Percentiles rank a stretch among this genome's conserved stretches.
These are phyloP conservation scores for Lindbergichthys nudifrons DNA, from an alignment of 2,797 vertebrate genomes.

Conservation along the genomic window DNA sequence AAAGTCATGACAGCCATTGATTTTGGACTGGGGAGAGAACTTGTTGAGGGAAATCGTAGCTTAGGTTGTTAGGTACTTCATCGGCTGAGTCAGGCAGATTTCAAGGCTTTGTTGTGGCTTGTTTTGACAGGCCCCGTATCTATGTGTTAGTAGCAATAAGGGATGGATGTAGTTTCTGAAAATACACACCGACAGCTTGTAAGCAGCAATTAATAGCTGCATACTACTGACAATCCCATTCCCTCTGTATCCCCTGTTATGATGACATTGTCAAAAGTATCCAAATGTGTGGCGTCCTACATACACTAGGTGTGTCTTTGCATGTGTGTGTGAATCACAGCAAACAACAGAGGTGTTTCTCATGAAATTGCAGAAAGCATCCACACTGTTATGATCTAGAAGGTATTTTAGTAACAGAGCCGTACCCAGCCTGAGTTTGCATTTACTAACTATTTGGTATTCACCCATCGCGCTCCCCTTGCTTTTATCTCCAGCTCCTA, in stretches of 20 bases:
- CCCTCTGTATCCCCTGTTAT: not conserved
- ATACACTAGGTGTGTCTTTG: not conserved
- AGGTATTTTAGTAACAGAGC: conserved; percentile 8
- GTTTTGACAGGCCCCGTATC: not conserved
- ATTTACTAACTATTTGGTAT: conserved; percentile 28
- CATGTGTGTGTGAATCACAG: not conserved
- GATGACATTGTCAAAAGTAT: conserved; percentile 3
- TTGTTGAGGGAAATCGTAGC: conserved; percentile 18
- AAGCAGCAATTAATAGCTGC: conserved; percentile 1
- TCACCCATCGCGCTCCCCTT: not conserved
- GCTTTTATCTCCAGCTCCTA: conserved; percentile 9
- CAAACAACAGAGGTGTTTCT: not conserved
- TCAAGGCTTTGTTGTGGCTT: conserved; percentile 10
- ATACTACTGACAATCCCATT: not conserved
- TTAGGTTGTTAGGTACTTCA: conserved; percentile 13
- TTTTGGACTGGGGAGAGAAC: conserved; percentile 54
- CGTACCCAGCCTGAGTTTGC: conserved; percentile 3
- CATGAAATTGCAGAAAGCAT: not conserved
- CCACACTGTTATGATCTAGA: conserved; percentile 4
- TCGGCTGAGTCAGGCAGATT: conserved; percentile 17
- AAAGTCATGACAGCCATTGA: conserved; percentile 75
- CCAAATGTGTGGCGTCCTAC: not conserved
- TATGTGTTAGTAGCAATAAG: not conserved
- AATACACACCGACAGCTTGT: not conserved
- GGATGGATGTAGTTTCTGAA: not conserved